phyloP scores from a whole-genome alignment of 2,797 vertebrate genomes.

The Odontamblyopus rebecca region DNA sequence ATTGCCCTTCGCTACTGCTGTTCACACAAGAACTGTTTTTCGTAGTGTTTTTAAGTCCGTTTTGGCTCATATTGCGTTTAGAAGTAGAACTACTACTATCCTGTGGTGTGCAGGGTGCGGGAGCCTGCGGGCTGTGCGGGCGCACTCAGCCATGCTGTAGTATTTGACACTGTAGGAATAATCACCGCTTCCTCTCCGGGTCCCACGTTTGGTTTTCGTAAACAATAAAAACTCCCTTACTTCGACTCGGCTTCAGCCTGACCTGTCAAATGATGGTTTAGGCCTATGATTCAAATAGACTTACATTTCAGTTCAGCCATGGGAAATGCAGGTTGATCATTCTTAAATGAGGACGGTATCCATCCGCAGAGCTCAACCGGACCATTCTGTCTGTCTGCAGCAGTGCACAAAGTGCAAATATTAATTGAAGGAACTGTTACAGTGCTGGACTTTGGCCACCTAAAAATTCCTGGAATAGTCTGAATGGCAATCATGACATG shows the following conservation, averaged over 20 bases:
- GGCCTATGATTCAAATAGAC: not conserved
- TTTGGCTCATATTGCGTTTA: not conserved
- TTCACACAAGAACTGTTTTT: not conserved
- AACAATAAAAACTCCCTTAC: not conserved
- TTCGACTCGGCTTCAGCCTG: not conserved
- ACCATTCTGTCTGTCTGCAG: not conserved
- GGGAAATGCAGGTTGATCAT: not conserved
- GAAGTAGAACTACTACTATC: too few relatives aligned
- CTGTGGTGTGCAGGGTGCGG: not conserved
- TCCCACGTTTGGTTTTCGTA: slow-evolving; percentile 1
- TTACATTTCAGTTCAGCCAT: slow-evolving; percentile 2
- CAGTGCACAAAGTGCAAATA: not conserved
- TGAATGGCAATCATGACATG: not conserved
- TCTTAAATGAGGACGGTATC: not conserved
- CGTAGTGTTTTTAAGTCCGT: not conserved
- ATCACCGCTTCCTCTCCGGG: not conserved
- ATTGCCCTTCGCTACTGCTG: not conserved
- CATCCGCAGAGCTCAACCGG: not conserved
- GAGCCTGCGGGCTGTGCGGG: too few relatives aligned
- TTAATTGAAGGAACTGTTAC: not conserved
- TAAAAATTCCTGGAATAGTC: slow-evolving; percentile 52
- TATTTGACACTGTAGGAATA: not conserved
- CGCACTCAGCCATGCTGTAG: not conserved
- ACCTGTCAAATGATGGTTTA: not conserved
- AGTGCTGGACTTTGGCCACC: slow-evolving; percentile 30